These are phyloP conservation scores for Drosophila ochracea DNA, from an alignment of 2,888 invertebrate species.

Conservation along the genomic window DNA sequence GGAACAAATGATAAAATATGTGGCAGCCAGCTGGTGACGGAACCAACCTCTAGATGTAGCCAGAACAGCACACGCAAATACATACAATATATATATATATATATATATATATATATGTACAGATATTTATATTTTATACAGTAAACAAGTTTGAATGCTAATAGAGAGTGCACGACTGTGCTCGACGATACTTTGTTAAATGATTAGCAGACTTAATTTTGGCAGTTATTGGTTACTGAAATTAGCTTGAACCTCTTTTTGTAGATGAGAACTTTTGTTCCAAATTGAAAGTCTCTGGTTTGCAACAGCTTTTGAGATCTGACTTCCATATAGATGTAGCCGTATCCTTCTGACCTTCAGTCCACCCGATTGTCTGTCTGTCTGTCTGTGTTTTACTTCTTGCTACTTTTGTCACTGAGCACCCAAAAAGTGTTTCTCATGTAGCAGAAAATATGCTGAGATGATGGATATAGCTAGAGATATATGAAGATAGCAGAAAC, in stretches of 20 bases:
- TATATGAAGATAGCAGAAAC: slow-evolving; percentile 11
- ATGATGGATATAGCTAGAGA: background rate
- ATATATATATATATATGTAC: background rate
- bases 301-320: background rate
- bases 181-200: background rate
- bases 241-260: background rate
- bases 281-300: background rate
- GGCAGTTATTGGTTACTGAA: background rate
- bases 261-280: background rate
- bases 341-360: background rate
- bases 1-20: slow-evolving; percentile 49
- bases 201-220: too few species aligned
- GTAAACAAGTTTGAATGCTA: background rate
- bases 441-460: background rate
- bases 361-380: background rate
- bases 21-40: slow-evolving; percentile 48
- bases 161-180: background rate
- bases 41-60: slow-evolving; percentile 15
- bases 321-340: background rate
- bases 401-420: background rate
- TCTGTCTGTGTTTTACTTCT: background rate
- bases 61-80: slow-evolving; percentile 22
- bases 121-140: background rate
- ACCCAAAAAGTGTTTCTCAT: background rate
- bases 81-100: background rate